Percentiles rank a stretch among this genome's conserved stretches.
phyloP scores from a whole-genome alignment of 1,140 invertebrate species.

The Geopemphigus sp. region DNA sequence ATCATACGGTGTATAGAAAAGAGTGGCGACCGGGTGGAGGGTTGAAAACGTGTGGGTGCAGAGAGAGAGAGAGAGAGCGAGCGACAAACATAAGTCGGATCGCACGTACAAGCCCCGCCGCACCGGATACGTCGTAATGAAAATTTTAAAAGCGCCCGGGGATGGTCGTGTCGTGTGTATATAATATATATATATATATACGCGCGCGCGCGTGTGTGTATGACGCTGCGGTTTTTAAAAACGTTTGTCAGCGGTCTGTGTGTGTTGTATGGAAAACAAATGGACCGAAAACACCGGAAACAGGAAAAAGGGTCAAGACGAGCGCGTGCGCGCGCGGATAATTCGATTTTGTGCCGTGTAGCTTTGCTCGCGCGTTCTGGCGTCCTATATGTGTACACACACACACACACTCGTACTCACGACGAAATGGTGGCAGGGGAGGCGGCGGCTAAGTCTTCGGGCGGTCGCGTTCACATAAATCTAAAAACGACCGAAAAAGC shows the following conservation, averaged over 20 bases:
- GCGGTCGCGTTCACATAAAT: not conserved
- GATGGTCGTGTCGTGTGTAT: not conserved
- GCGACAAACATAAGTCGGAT: slow-evolving; percentile 27
- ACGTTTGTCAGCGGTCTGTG: not conserved
- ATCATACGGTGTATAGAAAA: not conserved
- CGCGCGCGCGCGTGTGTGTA: not conserved
- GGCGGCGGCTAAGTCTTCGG: slow-evolving; percentile 17
- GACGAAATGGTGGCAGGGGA: no score
- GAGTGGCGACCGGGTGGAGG: not conserved
- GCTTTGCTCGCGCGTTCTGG: not conserved
- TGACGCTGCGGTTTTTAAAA: slow-evolving; percentile 32
- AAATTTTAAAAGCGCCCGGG: slow-evolving; percentile 45
- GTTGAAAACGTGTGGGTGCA: no score
- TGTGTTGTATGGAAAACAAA: slow-evolving; percentile 29
- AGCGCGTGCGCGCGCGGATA: not conserved
- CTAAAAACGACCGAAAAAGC: slow-evolving; percentile 15
- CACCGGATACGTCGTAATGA: slow-evolving; percentile 39
- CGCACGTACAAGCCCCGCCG: slow-evolving; percentile 10
- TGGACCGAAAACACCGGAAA: slow-evolving; percentile 41
- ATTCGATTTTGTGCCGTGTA: slow-evolving; percentile 23
- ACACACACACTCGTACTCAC: no score
- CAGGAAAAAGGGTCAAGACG: slow-evolving; percentile 43
- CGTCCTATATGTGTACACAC: no score
- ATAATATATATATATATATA: not conserved
- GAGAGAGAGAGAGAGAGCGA: no score